Percentiles rank a stretch among this genome's conserved stretches.
Evolutionary conservation across 2,888 invertebrate species (phyloP).

Genomic region (Andrena chrysosceles): DNA sequence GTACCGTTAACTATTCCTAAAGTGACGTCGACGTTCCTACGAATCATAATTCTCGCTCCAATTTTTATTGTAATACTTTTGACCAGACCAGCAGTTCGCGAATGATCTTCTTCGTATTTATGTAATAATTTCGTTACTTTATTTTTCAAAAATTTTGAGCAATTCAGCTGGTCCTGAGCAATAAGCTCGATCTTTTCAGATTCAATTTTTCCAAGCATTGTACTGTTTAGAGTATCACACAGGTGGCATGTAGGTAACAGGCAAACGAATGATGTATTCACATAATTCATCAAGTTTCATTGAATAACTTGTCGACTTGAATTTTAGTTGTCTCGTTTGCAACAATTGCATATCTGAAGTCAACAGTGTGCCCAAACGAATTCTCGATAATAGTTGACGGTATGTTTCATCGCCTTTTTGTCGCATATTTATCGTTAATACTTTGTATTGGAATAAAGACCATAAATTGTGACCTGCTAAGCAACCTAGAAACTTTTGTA

Average conservation of each 20-base stretch:
- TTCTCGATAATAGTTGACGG: not conserved
- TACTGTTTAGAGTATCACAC: not conserved
- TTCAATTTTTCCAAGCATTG: not conserved
- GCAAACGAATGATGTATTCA: not conserved
- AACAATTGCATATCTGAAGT: not conserved
- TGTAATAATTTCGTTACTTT: not conserved
- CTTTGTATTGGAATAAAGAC: not conserved
- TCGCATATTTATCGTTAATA: not conserved
- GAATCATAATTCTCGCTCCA: too few species aligned
- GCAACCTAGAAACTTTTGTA: not conserved
- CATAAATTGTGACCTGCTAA: not conserved
- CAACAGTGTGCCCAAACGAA: not conserved
- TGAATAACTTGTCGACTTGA: not conserved
- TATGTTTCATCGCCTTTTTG: not conserved
- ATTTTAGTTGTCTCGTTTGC: not conserved
- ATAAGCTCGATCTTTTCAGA: not conserved
- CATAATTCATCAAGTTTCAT: not conserved
- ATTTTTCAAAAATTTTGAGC: not conserved
- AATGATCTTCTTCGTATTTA: not conserved
- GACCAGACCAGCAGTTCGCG: too few species aligned
- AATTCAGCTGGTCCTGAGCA: not conserved
- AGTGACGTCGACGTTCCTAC: too few species aligned
- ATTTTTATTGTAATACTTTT: too few species aligned
- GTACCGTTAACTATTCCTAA: not conserved
- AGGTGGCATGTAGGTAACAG: not conserved